A percentile compares a stretch with the other conserved stretches of the same genome.
These are phyloP conservation scores for Entomyzon cyanotis DNA, from an alignment of 2,113 vertebrate species.

Conservation along the genomic window DNA sequence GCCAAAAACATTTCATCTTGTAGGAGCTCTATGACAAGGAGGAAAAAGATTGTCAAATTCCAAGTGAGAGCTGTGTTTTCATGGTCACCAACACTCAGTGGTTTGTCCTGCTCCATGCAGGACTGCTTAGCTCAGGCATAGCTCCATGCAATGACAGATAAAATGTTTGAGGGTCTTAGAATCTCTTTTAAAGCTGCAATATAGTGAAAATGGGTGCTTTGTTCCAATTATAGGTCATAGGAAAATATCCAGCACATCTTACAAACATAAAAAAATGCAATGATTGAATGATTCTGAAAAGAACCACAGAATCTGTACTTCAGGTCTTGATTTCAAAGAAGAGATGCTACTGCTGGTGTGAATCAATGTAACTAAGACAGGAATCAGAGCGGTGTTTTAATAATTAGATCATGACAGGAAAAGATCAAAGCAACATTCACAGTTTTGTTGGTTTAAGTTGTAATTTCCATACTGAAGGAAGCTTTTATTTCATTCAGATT, in stretches of 20 bases:
- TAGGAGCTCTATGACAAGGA: neutral
- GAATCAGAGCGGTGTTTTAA: neutral
- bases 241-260: neutral
- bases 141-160: neutral
- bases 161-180: neutral
- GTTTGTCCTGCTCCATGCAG: neutral
- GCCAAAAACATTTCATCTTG: neutral
- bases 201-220: neutral
- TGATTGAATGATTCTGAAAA: neutral
- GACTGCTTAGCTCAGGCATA: neutral
- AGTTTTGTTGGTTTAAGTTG: neutral
- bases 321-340: neutral
- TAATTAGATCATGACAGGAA: neutral
- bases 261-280: neutral
- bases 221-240: neutral
- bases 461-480: neutral
- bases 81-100: neutral
- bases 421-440: neutral
- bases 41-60: neutral
- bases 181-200: neutral
- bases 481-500: neutral
- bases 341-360: neutral
- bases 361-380: neutral
- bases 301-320: neutral
- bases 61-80: neutral